Base-by-base conservation (phyloP, 2,113 vertebrate species). In the Psittacus erithacus region DNA sequence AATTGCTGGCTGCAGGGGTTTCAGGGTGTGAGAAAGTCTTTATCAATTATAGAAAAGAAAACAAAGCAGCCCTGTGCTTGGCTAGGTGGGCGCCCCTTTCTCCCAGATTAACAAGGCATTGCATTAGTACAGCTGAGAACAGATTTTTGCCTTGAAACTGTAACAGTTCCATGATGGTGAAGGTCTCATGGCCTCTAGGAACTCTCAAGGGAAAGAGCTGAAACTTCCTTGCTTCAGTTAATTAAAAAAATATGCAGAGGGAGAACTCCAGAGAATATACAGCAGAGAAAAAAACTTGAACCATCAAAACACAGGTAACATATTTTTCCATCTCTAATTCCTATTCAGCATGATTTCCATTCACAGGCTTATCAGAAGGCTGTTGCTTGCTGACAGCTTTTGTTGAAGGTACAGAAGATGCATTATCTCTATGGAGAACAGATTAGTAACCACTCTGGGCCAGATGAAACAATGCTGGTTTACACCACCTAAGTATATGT, bases 21-120 rank as follows among this genome's bases (percentile, higher is more conserved):
- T 82, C 53, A 25, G 39, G 7, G 33, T 71, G 43, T 69, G 29
- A 96, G 59, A 86, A 96, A 91, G 57, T 38, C 59, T 95, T 95
- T 82, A 79, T 90, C 68, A 93, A 33, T 92, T 92, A 79, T 9
- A 86, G 74, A 86, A 92, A 74, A 74, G 59, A 86, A 93, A 93
- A 92, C 13, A 59, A 27, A 71, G 49, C 22, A 73, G 84, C 29
- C 28, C 38, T 64, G 35, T 4, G 2, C 62, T 90, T 5, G 64
- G 35, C 39, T 39, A 70, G 28, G 46, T 60, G 35, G 35, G 13
- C 84, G 24, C 28, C 35, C 9, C 53, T 83, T 86, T 71, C 57
- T 67, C 73, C 82, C 63, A 75, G 74, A 79, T 65, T 85, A 95
- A 88, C 55, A 41, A 95, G 22, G 27, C 62, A 52, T 84, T 85